Evolutionary conservation across 1,140 invertebrate species (phyloP), one percentile per base, ranked within the genome.

Genomic region (Saccostrea glomerata): DNA sequence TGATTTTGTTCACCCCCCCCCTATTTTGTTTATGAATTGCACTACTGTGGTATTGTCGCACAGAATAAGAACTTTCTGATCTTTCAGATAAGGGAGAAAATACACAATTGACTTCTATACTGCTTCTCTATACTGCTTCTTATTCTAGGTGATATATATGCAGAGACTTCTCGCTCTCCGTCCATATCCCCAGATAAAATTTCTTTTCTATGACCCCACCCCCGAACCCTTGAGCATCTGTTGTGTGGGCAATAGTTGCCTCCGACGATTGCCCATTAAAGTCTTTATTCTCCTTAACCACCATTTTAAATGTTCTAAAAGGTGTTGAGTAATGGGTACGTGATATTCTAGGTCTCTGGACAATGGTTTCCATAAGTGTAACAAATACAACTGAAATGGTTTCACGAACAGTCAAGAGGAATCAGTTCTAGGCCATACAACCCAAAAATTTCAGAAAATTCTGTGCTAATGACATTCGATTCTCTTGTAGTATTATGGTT

Each of bases 361-460:
- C 7, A 25, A 55, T 54, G 89, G 86, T 70, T 54, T 90, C 87
- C 84, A 90, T 63, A 70, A 54, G 7, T 86, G 36, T 30, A 89
- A n/a, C 9, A 87, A 73, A 86, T 90, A 30, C 2, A 90, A 60
- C 55, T 90, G 89, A 47, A 90, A 84, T 25, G 89, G 83, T 84
- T 86, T 86, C 84, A 90, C 88, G 54, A 86, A 84, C 54, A 88
- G 56, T 30, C 89, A 47, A 0, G 86, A 20, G 66, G 23, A 23
- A 70, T 70, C 20, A 70, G 66, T 70, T 23, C n/a, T 20, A 70
- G 17, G 23, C 66, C 11, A 23, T 70, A 7, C 25, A 70, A n/a
- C 66, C 66, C 23, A 70, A 23, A 9, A 70, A 2, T 23, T 4
- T 23, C 66, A 58, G 56, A 58, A 13, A 58, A 58, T 58, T 17